Percentiles rank a stretch among this genome's conserved stretches.
phyloP scores from a whole-genome alignment of 2,113 vertebrate genomes.

The Microtus ochrogaster region DNA sequence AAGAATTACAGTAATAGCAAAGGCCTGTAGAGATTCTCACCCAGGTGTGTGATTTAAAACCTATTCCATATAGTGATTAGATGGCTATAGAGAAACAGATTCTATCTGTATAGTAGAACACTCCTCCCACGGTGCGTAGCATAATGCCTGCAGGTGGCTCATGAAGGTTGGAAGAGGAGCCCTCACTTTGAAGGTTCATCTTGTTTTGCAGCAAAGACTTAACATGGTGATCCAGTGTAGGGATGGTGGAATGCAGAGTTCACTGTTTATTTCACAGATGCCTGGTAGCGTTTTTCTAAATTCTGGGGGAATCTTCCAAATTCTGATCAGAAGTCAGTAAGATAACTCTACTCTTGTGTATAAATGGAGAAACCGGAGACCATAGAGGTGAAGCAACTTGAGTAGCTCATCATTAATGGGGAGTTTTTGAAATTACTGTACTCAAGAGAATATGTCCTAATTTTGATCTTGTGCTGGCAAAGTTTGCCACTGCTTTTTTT shows the following conservation, averaged over 20 bases:
- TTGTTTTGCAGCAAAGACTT: background rate
- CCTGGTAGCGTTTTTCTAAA: background rate
- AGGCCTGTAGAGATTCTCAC: background rate
- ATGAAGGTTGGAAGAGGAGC: background rate
- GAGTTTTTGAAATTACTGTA: background rate
- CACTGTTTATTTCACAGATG: background rate
- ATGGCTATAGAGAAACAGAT: background rate
- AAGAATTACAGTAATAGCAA: constrained; percentile 50
- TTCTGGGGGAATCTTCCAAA: background rate
- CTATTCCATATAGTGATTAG: background rate
- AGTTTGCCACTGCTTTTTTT: background rate
- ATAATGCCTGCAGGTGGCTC: background rate
- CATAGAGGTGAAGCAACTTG: background rate
- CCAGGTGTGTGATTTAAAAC: constrained; percentile 59
- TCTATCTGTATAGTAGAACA: background rate
- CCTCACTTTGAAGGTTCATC: background rate
- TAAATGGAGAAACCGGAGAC: background rate
- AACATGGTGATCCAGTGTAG: background rate
- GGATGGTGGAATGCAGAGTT: background rate
- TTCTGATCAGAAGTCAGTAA: background rate
- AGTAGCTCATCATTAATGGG: accelerated
- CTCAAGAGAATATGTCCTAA: background rate
- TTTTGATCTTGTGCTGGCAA: background rate
- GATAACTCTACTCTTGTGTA: too few species aligned
- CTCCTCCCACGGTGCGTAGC: too few species aligned